Evolutionary conservation across 2,888 invertebrate species (phyloP), one percentile per base, ranked within the genome.

Genomic region (Parnassius smintheus): DNA sequence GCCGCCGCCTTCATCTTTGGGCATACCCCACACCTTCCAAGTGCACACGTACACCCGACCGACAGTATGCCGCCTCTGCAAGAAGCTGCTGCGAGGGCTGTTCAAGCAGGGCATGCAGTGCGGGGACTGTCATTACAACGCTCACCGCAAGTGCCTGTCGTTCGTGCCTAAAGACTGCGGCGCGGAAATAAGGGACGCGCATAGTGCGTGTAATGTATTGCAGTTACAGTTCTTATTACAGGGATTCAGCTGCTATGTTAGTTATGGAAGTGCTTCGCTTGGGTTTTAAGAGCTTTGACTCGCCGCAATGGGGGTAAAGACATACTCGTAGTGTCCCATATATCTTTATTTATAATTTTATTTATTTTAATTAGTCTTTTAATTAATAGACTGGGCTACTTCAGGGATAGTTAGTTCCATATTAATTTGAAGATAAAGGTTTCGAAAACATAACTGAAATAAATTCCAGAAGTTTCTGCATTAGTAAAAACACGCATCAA

Each of bases 61-160:
- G 61, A 99, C 99, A 0, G 96, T 99, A 22, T 99, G 99, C 83
- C 97, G 98, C 75, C 94, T 95, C 85, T 99, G 99, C 93, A 98
- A 98, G 90, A 98, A 98, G 90, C 94, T 99, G 75, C 94, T 99
- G 68, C 96, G 96, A 71, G 99, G 99, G 0, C 92, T 99, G 57
- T 98, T 99, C 91, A 97, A 97, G 82, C 99, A 99, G 91, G 99
- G 99, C 63, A 91, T 98, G 73, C 99, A 99, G 87, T 99, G 99
- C 88, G 96, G 96, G 86, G 99, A 99, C 92, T 98, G 98, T 87
- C 97, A 97, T 83, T 98, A 97, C 91, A 98, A 98, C 92, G 96
- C 96, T 67, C 98, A 99, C 87, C 96, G 98, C 84, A 98, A 98
- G 86, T 98, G 98, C 80, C 93, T 97, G 77, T 96, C 97, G 46